Percentiles rank a stretch among this genome's conserved stretches.
phyloP scores from a whole-genome alignment of 2,797 vertebrate species.

The Hemitrygon akajei region DNA sequence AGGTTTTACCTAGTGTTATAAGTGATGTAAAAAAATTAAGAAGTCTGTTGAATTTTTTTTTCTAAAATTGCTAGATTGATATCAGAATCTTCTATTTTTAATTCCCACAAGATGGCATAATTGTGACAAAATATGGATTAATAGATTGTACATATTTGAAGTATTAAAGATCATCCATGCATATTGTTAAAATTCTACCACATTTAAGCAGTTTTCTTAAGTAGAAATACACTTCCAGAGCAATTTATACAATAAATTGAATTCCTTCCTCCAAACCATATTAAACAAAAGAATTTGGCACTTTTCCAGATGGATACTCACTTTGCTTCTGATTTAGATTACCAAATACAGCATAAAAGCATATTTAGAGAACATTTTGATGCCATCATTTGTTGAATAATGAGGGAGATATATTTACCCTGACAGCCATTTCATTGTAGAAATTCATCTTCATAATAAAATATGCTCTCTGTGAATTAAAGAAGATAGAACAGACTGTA shows the following conservation, averaged over 20 bases:
- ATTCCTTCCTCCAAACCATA: conserved; percentile 21
- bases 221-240: conserved; percentile 17
- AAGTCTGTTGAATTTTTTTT: conserved; percentile 44
- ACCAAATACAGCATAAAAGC: conserved; percentile 51
- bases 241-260: conserved; percentile 32
- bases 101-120: conserved; percentile 32
- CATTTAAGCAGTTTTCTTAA: neutral
- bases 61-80: neutral
- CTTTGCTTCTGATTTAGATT: conserved; percentile 34
- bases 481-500: conserved; percentile 67
- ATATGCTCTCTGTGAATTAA: conserved; percentile 89
- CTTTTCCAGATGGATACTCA: conserved; percentile 22
- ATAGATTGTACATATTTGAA: neutral
- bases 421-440: conserved; percentile 96
- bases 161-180: neutral
- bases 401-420: conserved; percentile 91
- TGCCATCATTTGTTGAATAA: conserved; percentile 83
- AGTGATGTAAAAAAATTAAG: conserved; percentile 43
- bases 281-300: conserved; percentile 16
- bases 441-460: conserved; percentile 96
- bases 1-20: neutral
- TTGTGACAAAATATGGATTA: conserved; percentile 15
- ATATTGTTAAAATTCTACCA: conserved; percentile 24
- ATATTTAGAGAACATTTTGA: conserved; percentile 70
- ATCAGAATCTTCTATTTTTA: neutral